A percentile compares a stretch with the other conserved stretches of the same genome.
phyloP scores from a whole-genome alignment of 2,113 vertebrate species.

The cat (Felis catus) region F.catus_Fca126_mat1.0 CM031419.1:136324501-136325000 shows the following conservation, averaged over 20 bases:
- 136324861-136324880: constrained; percentile 93
- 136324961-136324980: constrained; percentile 65
- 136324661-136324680: background rate
- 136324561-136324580: background rate
- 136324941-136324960: constrained; percentile 60
- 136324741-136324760: constrained; percentile 40
- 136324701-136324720: background rate
- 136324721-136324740: background rate
- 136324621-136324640: background rate
- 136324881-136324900: constrained; percentile 92
- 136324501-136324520: background rate
- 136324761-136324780: constrained; percentile 64
- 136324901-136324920: constrained; percentile 86
- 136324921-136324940: constrained; percentile 73
- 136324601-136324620: background rate
- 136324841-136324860: constrained; percentile 85
- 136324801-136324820: constrained; percentile 79
- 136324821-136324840: constrained; percentile 88
- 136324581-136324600: background rate
- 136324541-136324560: background rate
- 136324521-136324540: background rate
- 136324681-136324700: background rate
- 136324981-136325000: background rate
- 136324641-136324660: background rate
- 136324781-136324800: constrained; percentile 83